A percentile compares a stretch with the other conserved stretches of the same genome.
Evolutionary conservation across 2,888 invertebrate genomes (phyloP).

Genomic region (Nasonia oneida): DNA sequence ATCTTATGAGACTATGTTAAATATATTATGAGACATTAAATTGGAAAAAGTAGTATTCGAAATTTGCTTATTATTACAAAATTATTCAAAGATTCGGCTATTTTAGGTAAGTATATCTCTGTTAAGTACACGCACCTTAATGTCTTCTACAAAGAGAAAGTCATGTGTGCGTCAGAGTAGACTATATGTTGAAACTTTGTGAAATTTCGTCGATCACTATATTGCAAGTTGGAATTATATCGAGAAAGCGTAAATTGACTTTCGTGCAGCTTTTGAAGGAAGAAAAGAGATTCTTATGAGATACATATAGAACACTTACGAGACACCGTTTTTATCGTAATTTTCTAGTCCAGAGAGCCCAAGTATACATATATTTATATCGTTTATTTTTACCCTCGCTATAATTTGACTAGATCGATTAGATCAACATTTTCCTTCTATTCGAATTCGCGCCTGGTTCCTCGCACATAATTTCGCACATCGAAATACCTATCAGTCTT

Average conservation of each 20-base stretch:
- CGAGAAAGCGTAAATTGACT: neutral
- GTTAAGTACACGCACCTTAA: neutral
- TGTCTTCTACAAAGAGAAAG: neutral
- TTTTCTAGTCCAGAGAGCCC: constrained; percentile 35
- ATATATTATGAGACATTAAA: constrained; percentile 37
- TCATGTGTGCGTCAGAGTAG: neutral
- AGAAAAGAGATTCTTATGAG: neutral
- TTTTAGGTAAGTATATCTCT: neutral
- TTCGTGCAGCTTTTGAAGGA: neutral
- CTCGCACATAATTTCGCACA: constrained; percentile 26
- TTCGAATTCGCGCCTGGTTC: neutral
- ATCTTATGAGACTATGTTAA: constrained; percentile 24
- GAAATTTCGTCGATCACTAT: neutral
- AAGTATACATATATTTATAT: neutral
- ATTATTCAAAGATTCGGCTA: neutral
- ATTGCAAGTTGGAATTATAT: neutral
- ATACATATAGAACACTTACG: constrained; percentile 9
- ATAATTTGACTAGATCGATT: neutral
- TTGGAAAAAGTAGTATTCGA: constrained; percentile 35
- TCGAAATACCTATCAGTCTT: constrained; percentile 54
- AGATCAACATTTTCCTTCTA: neutral
- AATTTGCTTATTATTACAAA: neutral
- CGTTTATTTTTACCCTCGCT: neutral
- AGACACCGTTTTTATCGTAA: neutral
- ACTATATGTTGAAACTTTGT: neutral